These are phyloP conservation scores for Apamea epomidion DNA, from an alignment of 2,888 invertebrate species.

Conservation along the genomic window DNA sequence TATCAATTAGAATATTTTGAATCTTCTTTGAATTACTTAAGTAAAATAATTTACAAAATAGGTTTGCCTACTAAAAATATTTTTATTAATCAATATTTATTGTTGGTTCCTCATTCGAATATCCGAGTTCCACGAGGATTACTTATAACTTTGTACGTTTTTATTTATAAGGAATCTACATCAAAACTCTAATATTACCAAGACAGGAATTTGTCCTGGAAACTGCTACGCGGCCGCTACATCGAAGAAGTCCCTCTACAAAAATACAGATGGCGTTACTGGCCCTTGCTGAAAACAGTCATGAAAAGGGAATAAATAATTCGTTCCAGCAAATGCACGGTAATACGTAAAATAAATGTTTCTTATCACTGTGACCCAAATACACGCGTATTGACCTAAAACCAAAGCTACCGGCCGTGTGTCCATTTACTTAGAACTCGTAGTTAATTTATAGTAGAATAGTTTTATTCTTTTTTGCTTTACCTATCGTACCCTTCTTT, in stretches of 20 bases:
- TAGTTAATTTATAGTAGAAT: conserved; percentile 44
- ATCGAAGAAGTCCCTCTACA: conserved; percentile 5
- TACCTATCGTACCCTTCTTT: conserved; percentile 2
- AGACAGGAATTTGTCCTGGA: not conserved
- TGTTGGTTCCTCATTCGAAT: not conserved
- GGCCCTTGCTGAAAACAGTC: not conserved
- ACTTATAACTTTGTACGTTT: not conserved
- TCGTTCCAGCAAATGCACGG: conserved; percentile 32
- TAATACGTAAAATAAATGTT: conserved; percentile 65
- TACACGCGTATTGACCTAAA: conserved; percentile 73
- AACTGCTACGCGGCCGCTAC: no score
- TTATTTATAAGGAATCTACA: not conserved
- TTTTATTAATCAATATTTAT: no score
- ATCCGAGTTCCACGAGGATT: not conserved
- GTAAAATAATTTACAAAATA: not conserved
- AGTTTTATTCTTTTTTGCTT: conserved; percentile 29
- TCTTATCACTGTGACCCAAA: conserved; percentile 76
- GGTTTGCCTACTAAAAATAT: not conserved
- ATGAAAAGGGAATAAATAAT: conserved; percentile 27
- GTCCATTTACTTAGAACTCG: conserved; percentile 26
- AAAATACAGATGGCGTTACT: conserved; percentile 47
- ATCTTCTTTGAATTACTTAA: conserved; percentile 6
- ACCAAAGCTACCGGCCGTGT: conserved; percentile 61
- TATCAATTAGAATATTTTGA: conserved; percentile 49
- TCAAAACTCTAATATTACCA: not conserved